phyloP scores from a whole-genome alignment of 1,140 invertebrate genomes.

The Drosophila sp. region DNA sequence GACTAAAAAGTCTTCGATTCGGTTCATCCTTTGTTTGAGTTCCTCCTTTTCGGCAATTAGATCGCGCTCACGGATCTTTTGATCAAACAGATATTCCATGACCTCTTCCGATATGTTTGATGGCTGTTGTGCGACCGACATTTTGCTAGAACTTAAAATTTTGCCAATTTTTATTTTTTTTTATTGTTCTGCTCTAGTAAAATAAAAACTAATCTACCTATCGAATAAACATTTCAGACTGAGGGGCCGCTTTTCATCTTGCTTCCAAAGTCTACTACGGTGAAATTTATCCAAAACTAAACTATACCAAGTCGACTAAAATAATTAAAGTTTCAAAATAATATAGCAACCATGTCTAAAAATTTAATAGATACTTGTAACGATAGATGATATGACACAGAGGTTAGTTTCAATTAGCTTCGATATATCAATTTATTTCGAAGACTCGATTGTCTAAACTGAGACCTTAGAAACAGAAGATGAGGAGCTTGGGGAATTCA shows the following conservation, averaged over 20 bases:
- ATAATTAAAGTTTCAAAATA: too few relatives aligned
- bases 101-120: slow-evolving; percentile 54
- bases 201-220: slow-evolving; percentile 10
- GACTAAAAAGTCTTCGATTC: slow-evolving; percentile 44
- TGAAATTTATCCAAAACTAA: too few relatives aligned
- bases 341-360: not conserved
- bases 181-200: slow-evolving; percentile 5
- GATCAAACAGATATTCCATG: slow-evolving; percentile 54
- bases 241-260: not conserved
- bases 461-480: slow-evolving; percentile 44
- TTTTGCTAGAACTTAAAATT: slow-evolving; percentile 21
- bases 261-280: too few relatives aligned
- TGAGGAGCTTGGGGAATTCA: slow-evolving; percentile 4
- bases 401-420: not conserved
- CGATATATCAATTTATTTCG: slow-evolving; percentile 16
- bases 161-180: not conserved
- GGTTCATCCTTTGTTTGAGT: slow-evolving; percentile 47
- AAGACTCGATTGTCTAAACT: slow-evolving; percentile 21
- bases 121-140: slow-evolving; percentile 23
- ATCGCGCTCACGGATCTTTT: slow-evolving; percentile 50
- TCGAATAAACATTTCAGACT: not conserved
- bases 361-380: not conserved
- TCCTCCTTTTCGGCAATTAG: slow-evolving; percentile 46
- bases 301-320: too few relatives aligned
- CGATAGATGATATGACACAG: not conserved